Percentiles rank a stretch among this genome's conserved stretches.
These are phyloP conservation scores for Halcyon chelicuti DNA, from an alignment of 2,797 vertebrate genomes.

Conservation along the genomic window DNA sequence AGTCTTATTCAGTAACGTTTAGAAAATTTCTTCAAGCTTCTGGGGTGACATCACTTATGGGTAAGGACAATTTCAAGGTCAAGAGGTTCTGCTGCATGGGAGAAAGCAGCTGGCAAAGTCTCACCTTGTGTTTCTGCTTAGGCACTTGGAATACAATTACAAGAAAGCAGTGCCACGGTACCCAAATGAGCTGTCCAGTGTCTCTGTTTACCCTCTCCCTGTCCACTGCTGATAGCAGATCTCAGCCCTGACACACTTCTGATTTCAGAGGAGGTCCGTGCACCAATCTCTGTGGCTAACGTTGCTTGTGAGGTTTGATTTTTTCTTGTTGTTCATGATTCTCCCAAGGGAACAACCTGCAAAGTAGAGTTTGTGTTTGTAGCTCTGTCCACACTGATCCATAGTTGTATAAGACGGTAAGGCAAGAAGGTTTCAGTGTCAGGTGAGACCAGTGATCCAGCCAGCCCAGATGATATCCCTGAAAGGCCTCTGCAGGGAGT, in stretches of 20 bases:
- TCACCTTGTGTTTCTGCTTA: not conserved
- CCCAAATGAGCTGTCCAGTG: not conserved
- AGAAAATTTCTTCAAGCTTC: not conserved
- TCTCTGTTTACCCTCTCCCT: not conserved
- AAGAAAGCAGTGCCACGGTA: not conserved
- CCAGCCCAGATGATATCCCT: not conserved
- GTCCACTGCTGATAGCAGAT: not conserved
- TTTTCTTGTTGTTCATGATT: not conserved
- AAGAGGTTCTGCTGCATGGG: not conserved
- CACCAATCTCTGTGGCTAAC: not conserved
- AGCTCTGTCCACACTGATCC: not conserved
- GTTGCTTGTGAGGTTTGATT: not conserved
- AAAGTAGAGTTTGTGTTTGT: not conserved
- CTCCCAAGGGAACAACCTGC: not conserved
- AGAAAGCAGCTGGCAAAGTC: not conserved
- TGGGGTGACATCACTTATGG: not conserved
- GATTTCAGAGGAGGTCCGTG: not conserved
- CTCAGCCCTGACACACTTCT: not conserved
- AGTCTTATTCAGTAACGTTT: not conserved
- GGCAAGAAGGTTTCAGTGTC: no score
- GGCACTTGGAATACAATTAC: not conserved
- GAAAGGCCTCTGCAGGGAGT: not conserved
- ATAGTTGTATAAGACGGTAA: not conserved
- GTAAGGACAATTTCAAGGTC: not conserved
- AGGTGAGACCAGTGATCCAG: not conserved